Evolutionary conservation across 2,888 invertebrate species (phyloP), one percentile per base, ranked within the genome.

Genomic region (Cantharis flavilabris): DNA sequence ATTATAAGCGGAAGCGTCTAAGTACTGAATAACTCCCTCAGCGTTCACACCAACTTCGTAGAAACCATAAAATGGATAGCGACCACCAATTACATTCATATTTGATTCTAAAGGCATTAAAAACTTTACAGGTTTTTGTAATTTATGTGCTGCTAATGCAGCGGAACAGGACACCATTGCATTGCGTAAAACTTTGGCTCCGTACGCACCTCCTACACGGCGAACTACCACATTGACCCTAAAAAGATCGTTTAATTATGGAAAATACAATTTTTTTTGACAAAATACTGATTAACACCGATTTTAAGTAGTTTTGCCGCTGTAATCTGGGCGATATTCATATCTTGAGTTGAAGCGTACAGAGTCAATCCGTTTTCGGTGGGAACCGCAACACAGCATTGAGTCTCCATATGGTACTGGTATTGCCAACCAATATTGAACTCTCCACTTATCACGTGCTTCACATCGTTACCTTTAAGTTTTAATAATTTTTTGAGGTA

Each of bases 151-250:
- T 0, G 93, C 95, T 9, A 97, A 84, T 0, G 95, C 93, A 77
- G 94, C 92, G 0, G 94, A 93, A 26, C 92, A 90, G 0, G 94
- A 90, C 0, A 92, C 85, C 10, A 91, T 88, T 9, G 89, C 87
- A 4, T 91, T 86, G 7, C 95, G 90, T 0, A 92, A 90, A 71
- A 95, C 92, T 87, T 97, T 97, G 0, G 90, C 91, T 0, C 97
- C 97, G 85, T 94, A 97, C 0, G 90, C 95, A 10, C 97, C 97
- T 3, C 97, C 97, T 3, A 96, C 82, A 63, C 96, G 92, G 5
- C 92, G 90, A 0, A 95, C 94, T 65, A 89, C 88, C 0, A 96
- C 89, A 79, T 94, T 92, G 13, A 96, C 90, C 69, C 95, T 94
- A 16, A 13, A 65, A 23, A 20, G 23, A 1, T n/a, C 1, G 5